Evolutionary conservation across 2,888 invertebrate species (phyloP), one percentile per base, ranked within the genome.

Genomic region (Aradus depressus): DNA sequence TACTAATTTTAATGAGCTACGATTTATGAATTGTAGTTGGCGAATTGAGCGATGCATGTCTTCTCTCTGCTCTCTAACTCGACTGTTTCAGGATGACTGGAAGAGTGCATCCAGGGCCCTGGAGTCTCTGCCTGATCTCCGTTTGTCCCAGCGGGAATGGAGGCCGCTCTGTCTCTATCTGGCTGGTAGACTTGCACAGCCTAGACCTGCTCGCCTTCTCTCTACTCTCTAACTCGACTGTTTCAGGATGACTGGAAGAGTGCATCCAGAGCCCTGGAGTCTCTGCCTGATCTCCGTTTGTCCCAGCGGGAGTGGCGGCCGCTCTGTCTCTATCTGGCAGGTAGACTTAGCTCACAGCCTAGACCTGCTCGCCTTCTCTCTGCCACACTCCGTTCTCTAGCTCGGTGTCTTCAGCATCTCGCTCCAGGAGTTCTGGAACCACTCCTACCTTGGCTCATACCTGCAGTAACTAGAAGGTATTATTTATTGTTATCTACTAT

Each of bases 141-240:
- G 32, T 70, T 75, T 2, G 68, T 71, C 23, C 41, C 70, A 81
- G 43, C 73, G 77, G 61, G 75, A 79, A 72, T 78, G 64, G 54
- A 69, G 84, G 51, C 72, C 76, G 59, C 75, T 84, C 54, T 69
- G 84, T 50, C 72, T 76, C 59, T 75, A 80, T 23, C 67, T 77
- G 43, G 68, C 84, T 19, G 68, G 68, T 35, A 65, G 67, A 44
- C 63, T 74, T 18, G 77, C 80, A 53, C 83, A 84, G 65, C 73
- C 76, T 52, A 75, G 61, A 3, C 51, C 55, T 64, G 70, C 65
- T 64, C 70, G 63, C 62, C 72, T 69, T 19, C 73, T 63, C n/a
- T n/a, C n/a, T n/a, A n/a, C n/a, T n/a, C n/a, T n/a, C n/a, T n/a
- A n/a, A n/a, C n/a, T n/a, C n/a, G n/a, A n/a, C n/a, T n/a, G n/a